phyloP scores from a whole-genome alignment of 2,797 vertebrate species.

The Diplodus sargus region DNA sequence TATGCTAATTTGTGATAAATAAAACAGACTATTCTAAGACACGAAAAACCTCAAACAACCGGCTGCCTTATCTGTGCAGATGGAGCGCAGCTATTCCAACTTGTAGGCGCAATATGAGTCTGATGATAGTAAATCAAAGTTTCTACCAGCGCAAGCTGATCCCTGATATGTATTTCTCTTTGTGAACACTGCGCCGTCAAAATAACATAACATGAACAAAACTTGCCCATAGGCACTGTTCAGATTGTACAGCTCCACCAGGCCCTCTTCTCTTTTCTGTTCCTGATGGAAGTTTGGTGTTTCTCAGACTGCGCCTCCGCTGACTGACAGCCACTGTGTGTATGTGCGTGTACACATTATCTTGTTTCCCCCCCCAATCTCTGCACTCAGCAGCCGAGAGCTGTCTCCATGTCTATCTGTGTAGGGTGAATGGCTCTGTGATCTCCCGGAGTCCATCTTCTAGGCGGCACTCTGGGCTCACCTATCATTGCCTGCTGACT shows the following conservation, averaged over 20 bases:
- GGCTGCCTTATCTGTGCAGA: neutral
- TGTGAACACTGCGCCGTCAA: conserved; percentile 6
- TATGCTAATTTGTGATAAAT: conserved; percentile 31
- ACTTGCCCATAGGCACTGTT: conserved; percentile 19
- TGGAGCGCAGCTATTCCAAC: neutral
- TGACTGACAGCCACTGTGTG: conserved; percentile 36
- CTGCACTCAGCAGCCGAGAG: conserved; percentile 37
- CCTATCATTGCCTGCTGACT: conserved; percentile 73
- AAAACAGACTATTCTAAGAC: conserved; percentile 31
- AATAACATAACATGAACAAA: conserved; percentile 30
- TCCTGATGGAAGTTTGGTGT: conserved; percentile 33
- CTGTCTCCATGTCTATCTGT: conserved; percentile 44
- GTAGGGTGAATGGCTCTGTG: conserved; percentile 52
- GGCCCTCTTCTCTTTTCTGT: conserved; percentile 3
- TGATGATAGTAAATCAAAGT: conserved; percentile 2
- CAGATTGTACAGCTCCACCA: neutral
- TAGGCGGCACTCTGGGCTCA: conserved; percentile 55
- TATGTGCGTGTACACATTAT: conserved; percentile 44
- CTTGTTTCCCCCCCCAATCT: conserved; percentile 47
- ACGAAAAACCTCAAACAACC: conserved; percentile 40
- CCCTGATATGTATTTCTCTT: conserved; percentile 4
- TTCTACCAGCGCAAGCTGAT: conserved; percentile 3
- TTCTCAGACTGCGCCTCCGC: conserved; percentile 33
- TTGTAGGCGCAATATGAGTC: neutral
- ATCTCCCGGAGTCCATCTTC: conserved; percentile 67